phyloP scores from a whole-genome alignment of 2,797 vertebrate species.

The Adelosebastes latens region DNA sequence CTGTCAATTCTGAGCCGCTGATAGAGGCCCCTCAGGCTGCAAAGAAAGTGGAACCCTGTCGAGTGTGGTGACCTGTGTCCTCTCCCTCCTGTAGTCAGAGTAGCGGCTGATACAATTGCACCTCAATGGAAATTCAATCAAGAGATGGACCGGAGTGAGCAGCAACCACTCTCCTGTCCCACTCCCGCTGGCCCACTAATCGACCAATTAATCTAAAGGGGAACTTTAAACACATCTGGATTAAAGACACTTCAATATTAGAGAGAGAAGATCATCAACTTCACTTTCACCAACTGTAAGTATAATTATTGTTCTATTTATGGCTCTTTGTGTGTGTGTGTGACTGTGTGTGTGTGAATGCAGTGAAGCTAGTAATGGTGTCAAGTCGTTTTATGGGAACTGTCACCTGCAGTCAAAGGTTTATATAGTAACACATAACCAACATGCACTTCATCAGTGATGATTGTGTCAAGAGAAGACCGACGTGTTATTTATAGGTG shows the following conservation, averaged over 20 bases:
- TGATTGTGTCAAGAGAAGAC: not conserved
- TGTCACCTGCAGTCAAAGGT: constrained; percentile 7
- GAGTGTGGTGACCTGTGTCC: constrained; percentile 67
- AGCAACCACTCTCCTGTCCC: constrained; percentile 37
- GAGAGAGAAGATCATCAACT: constrained; percentile 6
- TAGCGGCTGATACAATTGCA: constrained; percentile 72
- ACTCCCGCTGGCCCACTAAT: constrained; percentile 45
- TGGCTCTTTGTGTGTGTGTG: not conserved
- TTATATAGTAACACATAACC: not conserved
- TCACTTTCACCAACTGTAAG: constrained; percentile 52
- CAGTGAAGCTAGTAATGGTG: not conserved
- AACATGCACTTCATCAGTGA: not conserved
- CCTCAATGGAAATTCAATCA: constrained; percentile 85
- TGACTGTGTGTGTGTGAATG: not conserved
- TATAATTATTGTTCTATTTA: constrained; percentile 14
- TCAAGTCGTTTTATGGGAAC: not conserved
- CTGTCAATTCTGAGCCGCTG: constrained; percentile 45
- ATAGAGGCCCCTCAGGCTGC: constrained; percentile 53
- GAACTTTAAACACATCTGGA: constrained; percentile 61
- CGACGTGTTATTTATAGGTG: not conserved
- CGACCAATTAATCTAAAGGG: constrained; percentile 30
- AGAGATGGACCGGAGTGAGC: constrained; percentile 67
- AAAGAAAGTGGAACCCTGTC: constrained; percentile 70
- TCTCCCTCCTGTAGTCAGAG: constrained; percentile 56
- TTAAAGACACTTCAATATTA: constrained; percentile 21